These are phyloP conservation scores for Xiphorhynchus erythropygius DNA, from an alignment of 2,797 vertebrate species.

Conservation along the genomic window DNA sequence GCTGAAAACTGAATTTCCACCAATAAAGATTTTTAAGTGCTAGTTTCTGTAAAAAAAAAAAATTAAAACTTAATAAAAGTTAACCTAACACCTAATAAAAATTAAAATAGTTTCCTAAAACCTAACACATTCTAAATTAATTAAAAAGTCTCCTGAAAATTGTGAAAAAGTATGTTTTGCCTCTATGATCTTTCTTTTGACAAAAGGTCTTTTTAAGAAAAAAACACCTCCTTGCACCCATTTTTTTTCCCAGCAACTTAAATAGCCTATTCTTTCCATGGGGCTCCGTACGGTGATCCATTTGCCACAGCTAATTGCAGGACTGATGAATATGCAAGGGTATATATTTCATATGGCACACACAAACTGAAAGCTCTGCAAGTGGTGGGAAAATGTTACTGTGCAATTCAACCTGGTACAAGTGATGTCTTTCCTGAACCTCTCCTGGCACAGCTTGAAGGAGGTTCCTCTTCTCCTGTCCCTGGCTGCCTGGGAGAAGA, in stretches of 20 bases:
- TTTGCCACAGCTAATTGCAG: background rate
- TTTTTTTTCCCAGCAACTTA: background rate
- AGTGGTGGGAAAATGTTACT: background rate
- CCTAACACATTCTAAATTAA: background rate
- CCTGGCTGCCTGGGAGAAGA: background rate
- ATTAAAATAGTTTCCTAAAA: background rate
- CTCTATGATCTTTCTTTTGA: background rate
- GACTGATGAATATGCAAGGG: background rate
- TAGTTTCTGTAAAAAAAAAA: background rate
- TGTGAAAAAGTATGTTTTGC: background rate
- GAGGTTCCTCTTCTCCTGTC: background rate
- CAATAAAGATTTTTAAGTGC: background rate
- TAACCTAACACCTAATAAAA: background rate
- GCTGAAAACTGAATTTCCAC: constrained; percentile 5
- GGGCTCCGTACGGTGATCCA: background rate
- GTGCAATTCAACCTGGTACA: background rate
- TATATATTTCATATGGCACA: background rate
- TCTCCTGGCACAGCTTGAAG: background rate
- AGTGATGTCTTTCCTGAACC: background rate
- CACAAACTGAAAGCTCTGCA: background rate
- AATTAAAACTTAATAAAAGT: background rate
- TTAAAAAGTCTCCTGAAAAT: background rate
- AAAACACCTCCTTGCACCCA: background rate
- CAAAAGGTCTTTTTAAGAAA: background rate
- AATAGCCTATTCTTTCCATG: background rate